Evolutionary conservation across 2,797 vertebrate species (phyloP).

Genomic region (Taenioides sp.): DNA sequence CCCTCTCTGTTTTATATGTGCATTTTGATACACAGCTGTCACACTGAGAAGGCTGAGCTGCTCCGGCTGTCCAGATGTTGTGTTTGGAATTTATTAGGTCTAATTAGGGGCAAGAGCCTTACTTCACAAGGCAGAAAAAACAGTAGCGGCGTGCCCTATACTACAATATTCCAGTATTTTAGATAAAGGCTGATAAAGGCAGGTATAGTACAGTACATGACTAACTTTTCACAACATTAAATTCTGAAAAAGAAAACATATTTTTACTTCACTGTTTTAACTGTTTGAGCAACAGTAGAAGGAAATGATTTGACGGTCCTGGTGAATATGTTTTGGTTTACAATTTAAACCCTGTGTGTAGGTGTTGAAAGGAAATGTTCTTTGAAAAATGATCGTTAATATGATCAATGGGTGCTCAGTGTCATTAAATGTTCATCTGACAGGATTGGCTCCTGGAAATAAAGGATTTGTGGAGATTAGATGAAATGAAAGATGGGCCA

Average conservation of each 20-base stretch:
- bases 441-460: slow-evolving; percentile 52
- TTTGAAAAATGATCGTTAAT: slow-evolving; percentile 52
- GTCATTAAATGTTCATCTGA: slow-evolving; percentile 58
- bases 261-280: too few species aligned
- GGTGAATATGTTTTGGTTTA: not conserved
- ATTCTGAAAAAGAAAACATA: too few species aligned
- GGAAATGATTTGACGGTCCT: too few species aligned
- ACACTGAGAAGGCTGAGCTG: slow-evolving; percentile 14
- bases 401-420: slow-evolving; percentile 53
- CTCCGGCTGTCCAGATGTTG: slow-evolving; percentile 63
- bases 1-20: slow-evolving; percentile 62
- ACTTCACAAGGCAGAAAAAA: not conserved
- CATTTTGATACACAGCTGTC: slow-evolving; percentile 67
- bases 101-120: slow-evolving; percentile 37
- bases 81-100: slow-evolving; percentile 34
- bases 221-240: too few species aligned
- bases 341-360: slow-evolving; percentile 23
- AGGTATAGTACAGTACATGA: not conserved
- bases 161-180: not conserved
- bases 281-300: too few species aligned
- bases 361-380: slow-evolving; percentile 45
- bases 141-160: not conserved
- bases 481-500: slow-evolving; percentile 59
- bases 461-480: slow-evolving; percentile 60
- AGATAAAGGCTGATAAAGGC: not conserved